A percentile compares a stretch with the other conserved stretches of the same genome.
These are phyloP conservation scores for Marmota monax DNA, from an alignment of 2,113 vertebrate genomes.

Conservation along the genomic window DNA sequence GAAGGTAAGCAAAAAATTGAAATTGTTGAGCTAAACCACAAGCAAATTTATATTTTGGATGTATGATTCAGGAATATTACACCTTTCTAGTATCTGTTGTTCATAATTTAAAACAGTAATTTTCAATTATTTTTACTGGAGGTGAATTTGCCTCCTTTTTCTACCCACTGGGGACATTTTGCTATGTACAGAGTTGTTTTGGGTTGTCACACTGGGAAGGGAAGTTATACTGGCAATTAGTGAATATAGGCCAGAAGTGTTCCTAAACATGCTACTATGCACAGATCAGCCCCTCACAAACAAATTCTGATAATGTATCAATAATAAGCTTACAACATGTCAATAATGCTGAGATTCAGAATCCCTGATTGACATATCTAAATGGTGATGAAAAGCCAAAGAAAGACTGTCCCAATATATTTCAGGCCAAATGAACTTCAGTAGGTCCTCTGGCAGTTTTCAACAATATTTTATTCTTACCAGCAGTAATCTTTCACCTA, in stretches of 20 bases:
- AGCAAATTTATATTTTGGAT: not conserved
- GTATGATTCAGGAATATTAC: not conserved
- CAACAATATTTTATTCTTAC: conserved; percentile 15
- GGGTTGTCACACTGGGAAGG: not conserved
- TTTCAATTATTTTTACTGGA: not conserved
- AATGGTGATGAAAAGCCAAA: not conserved
- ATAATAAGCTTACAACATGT: not conserved
- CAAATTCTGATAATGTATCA: not conserved
- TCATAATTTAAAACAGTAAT: not conserved
- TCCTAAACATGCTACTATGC: not conserved
- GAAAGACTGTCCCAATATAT: not conserved
- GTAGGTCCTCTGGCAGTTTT: not conserved
- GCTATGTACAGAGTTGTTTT: not conserved
- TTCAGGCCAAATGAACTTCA: not conserved
- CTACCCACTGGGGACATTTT: not conserved
- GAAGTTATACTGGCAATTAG: not conserved
- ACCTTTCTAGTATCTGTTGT: not conserved
- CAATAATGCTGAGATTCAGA: not conserved
- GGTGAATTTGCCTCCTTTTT: not conserved
- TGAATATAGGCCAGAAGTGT: not conserved
- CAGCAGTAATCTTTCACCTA: not conserved
- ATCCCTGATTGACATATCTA: not conserved
- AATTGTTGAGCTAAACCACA: not conserved
- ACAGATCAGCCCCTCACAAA: not conserved
- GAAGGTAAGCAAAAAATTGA: not conserved